phyloP scores from a whole-genome alignment of 2,888 invertebrate species.

The Synanthedon myopaeformis region DNA sequence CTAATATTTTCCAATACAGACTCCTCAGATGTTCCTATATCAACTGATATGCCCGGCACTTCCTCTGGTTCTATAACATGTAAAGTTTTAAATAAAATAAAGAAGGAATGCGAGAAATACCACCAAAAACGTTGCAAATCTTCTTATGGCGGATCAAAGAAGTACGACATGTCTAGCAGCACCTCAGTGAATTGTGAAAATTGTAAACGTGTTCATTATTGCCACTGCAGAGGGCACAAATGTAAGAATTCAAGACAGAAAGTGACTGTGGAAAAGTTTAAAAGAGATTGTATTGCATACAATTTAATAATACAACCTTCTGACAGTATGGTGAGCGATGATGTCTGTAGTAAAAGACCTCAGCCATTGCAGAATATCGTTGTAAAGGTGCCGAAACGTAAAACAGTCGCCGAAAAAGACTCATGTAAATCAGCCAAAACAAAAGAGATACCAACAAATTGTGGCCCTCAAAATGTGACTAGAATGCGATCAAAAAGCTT shows the following conservation, averaged over 20 bases:
- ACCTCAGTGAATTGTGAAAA: slow-evolving; percentile 46
- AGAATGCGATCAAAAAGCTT: slow-evolving; percentile 30
- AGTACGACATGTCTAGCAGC: slow-evolving; percentile 45
- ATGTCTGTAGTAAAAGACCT: slow-evolving; percentile 20
- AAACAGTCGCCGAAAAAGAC: slow-evolving; percentile 21
- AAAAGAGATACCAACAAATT: slow-evolving; percentile 20
- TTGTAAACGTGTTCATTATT: slow-evolving; percentile 41
- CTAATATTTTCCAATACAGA: slow-evolving; percentile 21
- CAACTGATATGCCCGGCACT: slow-evolving; percentile 41
- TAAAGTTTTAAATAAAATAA: slow-evolving; percentile 49
- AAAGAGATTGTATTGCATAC: slow-evolving; percentile 53
- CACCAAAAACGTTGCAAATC: slow-evolving; percentile 44
- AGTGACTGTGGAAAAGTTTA: slow-evolving; percentile 27
- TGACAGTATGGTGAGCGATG: slow-evolving; percentile 50
- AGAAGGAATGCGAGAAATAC: slow-evolving; percentile 54
- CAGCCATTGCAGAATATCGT: slow-evolving; percentile 44
- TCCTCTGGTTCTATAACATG: slow-evolving; percentile 51
- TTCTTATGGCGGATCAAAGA: slow-evolving; percentile 20
- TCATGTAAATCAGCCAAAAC: slow-evolving; percentile 35
- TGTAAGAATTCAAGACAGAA: slow-evolving; percentile 37
- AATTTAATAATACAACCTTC: slow-evolving; percentile 60
- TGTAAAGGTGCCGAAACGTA: slow-evolving; percentile 46
- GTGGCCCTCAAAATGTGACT: slow-evolving; percentile 19
- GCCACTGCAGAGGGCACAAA: slow-evolving; percentile 38
- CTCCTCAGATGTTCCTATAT: slow-evolving; percentile 35